Base-by-base conservation (phyloP, 2,888 invertebrate species). In the Morpho helenor region DNA sequence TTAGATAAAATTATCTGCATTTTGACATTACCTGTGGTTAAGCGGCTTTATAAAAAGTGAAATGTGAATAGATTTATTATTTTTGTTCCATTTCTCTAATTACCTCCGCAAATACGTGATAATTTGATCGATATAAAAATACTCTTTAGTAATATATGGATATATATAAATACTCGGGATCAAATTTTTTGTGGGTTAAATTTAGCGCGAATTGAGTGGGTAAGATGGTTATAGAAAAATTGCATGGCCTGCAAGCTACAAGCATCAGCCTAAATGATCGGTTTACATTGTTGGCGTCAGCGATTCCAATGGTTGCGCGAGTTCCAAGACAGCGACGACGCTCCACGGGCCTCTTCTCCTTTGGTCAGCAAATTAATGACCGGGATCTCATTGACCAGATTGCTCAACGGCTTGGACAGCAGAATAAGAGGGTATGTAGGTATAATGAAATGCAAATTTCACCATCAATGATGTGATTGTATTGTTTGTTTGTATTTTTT, bases 171-270 rank as follows among this genome's bases (percentile, higher is more conserved):
- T 39, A 31, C 6, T 10, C 16, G 9, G 10, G 23, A 31, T 52
- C 8, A n/a, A 8, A 45, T 44, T 46, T 56, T 16, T 52, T 10
- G 31, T 6, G 16, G 7, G 4, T 7, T 39, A 39, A 8, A 16
- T 8, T 22, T 46, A 16, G n/a, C 48, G 48, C 42, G 42, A 8
- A n/a, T 47, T 48, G 47, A 42, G 47, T 46, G 41, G 47, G 41
- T 42, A 47, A 47, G 41, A 50, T 84, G 82, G 74, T 80, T 56
- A 80, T 89, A 60, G 83, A 87, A 60, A 81, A 82, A 73, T 72
- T 90, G 51, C 79, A 82, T 60, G 87, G 87, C 61, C 80, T 91
- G 42, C 87, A 86, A 55, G 80, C 91, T 9, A 93, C 93, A 8
- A 68, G 67, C 44, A 60, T 87, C 59, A 81, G 75, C 52, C 69